Percentiles rank a stretch among this genome's conserved stretches.
phyloP scores from a whole-genome alignment of 2,797 vertebrate genomes.

The Salarias fasciatus region DNA sequence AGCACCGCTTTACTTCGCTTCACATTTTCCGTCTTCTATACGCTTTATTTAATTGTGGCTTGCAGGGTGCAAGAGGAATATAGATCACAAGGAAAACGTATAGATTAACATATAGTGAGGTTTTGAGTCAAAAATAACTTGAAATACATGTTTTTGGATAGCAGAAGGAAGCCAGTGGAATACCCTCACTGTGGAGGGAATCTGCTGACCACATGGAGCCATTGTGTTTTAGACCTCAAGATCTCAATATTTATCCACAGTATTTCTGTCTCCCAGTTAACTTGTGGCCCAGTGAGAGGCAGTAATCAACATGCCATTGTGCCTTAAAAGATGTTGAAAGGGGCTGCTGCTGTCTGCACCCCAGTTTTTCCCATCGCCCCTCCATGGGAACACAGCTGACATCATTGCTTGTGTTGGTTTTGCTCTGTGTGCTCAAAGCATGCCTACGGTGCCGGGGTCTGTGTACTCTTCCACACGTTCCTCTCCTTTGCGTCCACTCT shows the following conservation, averaged over 20 bases:
- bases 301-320: slow-evolving; percentile 74
- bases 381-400: slow-evolving; percentile 82
- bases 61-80: too few species aligned
- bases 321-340: slow-evolving; percentile 65
- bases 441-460: slow-evolving; percentile 72
- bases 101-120: too few species aligned
- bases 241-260: slow-evolving; percentile 4
- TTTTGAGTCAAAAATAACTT: too few species aligned
- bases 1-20: too few species aligned
- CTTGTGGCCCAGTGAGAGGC: slow-evolving; percentile 47
- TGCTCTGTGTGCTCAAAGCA: slow-evolving; percentile 78
- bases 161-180: too few species aligned
- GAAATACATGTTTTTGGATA: too few species aligned
- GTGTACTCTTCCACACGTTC: slow-evolving; percentile 71
- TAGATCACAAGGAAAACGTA: too few species aligned
- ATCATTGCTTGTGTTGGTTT: slow-evolving; percentile 76
- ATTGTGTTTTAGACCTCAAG: not conserved
- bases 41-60: too few species aligned
- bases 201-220: too few species aligned
- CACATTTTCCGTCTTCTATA: too few species aligned
- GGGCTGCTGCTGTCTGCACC: slow-evolving; percentile 57
- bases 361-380: slow-evolving; percentile 66
- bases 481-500: slow-evolving; percentile 64
- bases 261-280: slow-evolving; percentile 51
- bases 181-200: too few species aligned